Base-by-base conservation (phyloP, 2,888 invertebrate species). In the Lottia gigantea region DNA sequence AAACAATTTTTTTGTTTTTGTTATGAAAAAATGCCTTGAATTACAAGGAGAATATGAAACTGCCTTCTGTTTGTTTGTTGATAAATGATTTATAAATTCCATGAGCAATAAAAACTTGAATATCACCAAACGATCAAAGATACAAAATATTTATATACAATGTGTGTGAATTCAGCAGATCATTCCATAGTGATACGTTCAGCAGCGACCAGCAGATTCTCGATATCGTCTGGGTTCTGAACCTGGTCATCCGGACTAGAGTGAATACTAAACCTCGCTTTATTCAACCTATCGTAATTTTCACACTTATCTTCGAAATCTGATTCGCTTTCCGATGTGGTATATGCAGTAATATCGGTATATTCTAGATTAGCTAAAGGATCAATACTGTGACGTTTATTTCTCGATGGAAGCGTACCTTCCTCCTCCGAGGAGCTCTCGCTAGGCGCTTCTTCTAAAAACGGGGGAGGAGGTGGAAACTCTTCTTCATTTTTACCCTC, bases 361-460 rank as follows among this genome's bases (percentile, higher is more conserved):
- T 80, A 76, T 71, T 84, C 83, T 46, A 85, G 72, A 23, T 77
- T 77, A 25, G 78, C 78, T 25, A 84, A 65, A 8, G 83, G 84
- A 69, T 85, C 85, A 11, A 80, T 66, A 67, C 82, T 84, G 12
- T 71, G 67, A 15, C 82, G 71, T 71, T 82, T 82, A 40, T 75
- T 75, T 25, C 67, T 78, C 14, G 63, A 26, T 3, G 62, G 40
- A 25, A 45, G 16, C 31, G 71, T 74, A 25, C 55, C 68, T 25
- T 68, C 73, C 11, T 74, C 77, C 11, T 74, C 77, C n/a, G 40
- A 64, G 23, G 40, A 40, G 25, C 80, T 80, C 31, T 76, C 78
- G 71, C 76, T 77, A 1, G 75, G 73, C 25, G 62, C 62, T 12
- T 72, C 66, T 19, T 71, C 66, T 8, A 47, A 62, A 40, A 71